Conservation (phyloP, 2,797 vertebrate species). For the Cottoperca gobio region DNA sequence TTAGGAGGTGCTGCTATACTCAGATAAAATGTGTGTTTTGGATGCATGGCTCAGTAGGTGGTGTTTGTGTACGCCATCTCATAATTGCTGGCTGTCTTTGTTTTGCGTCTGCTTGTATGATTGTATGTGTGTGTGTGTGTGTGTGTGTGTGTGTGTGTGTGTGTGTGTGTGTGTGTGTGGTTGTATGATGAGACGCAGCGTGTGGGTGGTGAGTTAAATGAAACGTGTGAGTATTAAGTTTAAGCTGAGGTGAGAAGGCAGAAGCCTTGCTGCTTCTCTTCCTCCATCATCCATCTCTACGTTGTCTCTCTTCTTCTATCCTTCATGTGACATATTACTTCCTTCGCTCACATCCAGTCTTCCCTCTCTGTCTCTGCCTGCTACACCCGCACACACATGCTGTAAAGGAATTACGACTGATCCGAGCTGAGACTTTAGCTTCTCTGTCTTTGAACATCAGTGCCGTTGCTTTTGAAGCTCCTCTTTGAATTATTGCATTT, state of each 20-base stretch:
- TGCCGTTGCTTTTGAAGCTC: slow-evolving; percentile 53
- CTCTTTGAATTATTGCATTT: slow-evolving; percentile 52
- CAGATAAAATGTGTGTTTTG: slow-evolving; percentile 79
- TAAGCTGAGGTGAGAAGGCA: slow-evolving; percentile 69
- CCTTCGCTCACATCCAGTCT: slow-evolving; percentile 21
- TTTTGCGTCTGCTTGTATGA: slow-evolving; percentile 60
- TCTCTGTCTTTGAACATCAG: slow-evolving; percentile 68
- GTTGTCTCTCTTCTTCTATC: slow-evolving; percentile 29
- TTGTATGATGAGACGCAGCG: slow-evolving; percentile 13
- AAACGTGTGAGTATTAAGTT: slow-evolving; percentile 67
- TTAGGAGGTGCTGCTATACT: slow-evolving; percentile 64
- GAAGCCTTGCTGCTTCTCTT: slow-evolving; percentile 40
- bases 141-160: slow-evolving; percentile 22
- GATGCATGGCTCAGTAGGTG: slow-evolving; percentile 70
- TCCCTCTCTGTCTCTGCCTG: not conserved
- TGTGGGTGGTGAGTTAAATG: slow-evolving; percentile 72
- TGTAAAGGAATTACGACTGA: slow-evolving; percentile 58
- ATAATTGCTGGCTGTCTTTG: slow-evolving; percentile 78
- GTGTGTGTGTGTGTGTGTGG: slow-evolving; percentile 1
- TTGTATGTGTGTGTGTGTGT: slow-evolving; percentile 35
- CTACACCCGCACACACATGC: not conserved
- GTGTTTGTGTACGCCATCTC: slow-evolving; percentile 71
- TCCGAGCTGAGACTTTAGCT: slow-evolving; percentile 60
- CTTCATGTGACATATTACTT: slow-evolving; percentile 34
- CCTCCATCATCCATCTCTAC: slow-evolving; percentile 42